Evolutionary conservation across 2,113 vertebrate genomes (phyloP).

Genomic region (Oreochromis tanganicae): DNA sequence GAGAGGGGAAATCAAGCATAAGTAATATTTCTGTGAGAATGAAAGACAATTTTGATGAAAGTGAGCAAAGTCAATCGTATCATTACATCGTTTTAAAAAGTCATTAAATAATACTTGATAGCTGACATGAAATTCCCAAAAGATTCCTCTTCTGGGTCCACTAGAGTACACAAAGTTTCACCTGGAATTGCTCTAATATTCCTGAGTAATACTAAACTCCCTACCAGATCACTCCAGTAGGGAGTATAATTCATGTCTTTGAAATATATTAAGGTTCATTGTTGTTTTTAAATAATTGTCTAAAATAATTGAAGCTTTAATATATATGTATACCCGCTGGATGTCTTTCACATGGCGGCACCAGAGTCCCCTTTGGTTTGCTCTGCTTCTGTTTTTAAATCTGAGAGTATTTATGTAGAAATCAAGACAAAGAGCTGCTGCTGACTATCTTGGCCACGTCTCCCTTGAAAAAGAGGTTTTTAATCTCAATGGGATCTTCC

Average conservation of each 20-base stretch:
- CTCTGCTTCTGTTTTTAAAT: background rate
- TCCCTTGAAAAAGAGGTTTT: background rate
- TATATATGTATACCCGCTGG: fast-evolving
- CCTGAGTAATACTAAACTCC: background rate
- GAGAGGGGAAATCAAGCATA: background rate
- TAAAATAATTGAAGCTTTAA: background rate
- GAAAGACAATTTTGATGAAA: background rate
- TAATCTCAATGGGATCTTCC: background rate
- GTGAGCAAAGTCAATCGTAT: background rate
- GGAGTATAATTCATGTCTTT: background rate
- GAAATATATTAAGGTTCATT: background rate
- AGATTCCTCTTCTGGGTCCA: background rate
- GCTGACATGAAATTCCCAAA: background rate
- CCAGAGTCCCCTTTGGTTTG: background rate
- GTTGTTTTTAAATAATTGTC: background rate
- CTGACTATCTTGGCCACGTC: fast-evolving
- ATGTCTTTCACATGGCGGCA: background rate
- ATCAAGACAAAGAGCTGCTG: background rate
- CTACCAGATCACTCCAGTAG: background rate
- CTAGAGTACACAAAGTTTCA: background rate
- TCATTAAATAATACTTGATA: background rate
- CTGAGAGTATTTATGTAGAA: background rate
- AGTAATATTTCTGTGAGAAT: background rate
- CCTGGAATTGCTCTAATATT: background rate
- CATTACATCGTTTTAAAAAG: background rate